phyloP scores from a whole-genome alignment of 2,888 invertebrate species.

The Drosophila bunnanda region DNA sequence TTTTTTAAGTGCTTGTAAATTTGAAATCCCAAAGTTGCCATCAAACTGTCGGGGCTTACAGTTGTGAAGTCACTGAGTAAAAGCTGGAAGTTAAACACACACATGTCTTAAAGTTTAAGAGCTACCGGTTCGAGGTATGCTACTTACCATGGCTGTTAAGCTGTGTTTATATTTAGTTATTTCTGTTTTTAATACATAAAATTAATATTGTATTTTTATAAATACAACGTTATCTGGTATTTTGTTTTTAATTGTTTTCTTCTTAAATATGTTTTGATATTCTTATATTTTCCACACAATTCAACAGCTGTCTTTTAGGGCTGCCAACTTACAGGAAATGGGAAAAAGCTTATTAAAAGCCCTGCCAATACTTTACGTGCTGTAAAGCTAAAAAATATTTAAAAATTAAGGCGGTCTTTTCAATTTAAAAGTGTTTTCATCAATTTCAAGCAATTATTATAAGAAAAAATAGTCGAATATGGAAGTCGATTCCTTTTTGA shows the following conservation, averaged over 20 bases:
- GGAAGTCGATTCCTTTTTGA: background rate
- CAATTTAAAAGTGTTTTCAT: too few species aligned
- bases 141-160: constrained; percentile 40
- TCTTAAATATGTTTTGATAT: background rate
- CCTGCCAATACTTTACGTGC: background rate
- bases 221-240: background rate
- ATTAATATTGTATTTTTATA: background rate
- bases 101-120: background rate
- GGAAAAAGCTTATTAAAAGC: background rate
- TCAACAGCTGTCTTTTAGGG: constrained; percentile 4
- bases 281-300: background rate
- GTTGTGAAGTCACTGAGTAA: constrained; percentile 81
- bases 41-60: constrained; percentile 85
- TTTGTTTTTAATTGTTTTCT: too few species aligned
- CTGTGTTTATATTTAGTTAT: background rate
- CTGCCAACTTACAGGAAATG: background rate
- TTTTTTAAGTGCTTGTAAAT: constrained; percentile 86
- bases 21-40: constrained; percentile 85
- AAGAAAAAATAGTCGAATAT: background rate
- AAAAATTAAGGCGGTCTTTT: background rate
- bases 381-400: background rate
- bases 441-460: too few species aligned
- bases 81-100: background rate
- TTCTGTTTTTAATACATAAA: background rate
- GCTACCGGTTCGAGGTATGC: background rate